These are phyloP conservation scores for Hyles euphorbiae DNA, from an alignment of 1,140 invertebrate species.

Conservation along the genomic window DNA sequence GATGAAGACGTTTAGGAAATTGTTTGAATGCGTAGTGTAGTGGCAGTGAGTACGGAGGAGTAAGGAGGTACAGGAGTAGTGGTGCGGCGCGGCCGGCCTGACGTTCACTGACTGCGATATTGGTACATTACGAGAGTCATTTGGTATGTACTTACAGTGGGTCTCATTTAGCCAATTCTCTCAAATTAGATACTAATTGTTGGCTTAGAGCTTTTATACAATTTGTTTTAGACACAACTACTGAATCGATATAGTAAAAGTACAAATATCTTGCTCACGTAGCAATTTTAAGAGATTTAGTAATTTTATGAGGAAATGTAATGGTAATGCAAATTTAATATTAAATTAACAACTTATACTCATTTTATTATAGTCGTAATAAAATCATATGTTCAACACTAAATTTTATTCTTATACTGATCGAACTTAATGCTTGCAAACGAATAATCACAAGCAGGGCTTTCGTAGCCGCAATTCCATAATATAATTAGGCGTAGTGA, in stretches of 20 bases:
- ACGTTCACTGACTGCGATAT: constrained; percentile 21
- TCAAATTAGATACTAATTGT: constrained; percentile 52
- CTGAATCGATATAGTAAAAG: constrained; percentile 40
- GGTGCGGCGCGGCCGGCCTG: background rate
- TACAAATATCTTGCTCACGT: constrained; percentile 72
- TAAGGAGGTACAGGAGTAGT: background rate
- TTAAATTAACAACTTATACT: constrained; percentile 55
- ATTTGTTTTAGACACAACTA: constrained; percentile 26
- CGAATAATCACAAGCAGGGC: constrained; percentile 22
- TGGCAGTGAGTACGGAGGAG: constrained; percentile 2
- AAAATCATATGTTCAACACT: constrained; percentile 25
- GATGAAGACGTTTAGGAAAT: constrained; percentile 65
- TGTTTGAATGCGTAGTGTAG: constrained; percentile 20
- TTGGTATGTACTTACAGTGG: constrained; percentile 42
- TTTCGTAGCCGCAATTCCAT: constrained; percentile 50
- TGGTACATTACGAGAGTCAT: constrained; percentile 20
- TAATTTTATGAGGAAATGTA: constrained; percentile 44
- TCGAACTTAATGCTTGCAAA: constrained; percentile 32
- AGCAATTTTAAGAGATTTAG: constrained; percentile 55
- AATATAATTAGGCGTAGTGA: constrained; percentile 30
- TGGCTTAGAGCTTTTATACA: constrained; percentile 39
- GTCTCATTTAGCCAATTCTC: constrained; percentile 45
- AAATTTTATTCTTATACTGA: constrained; percentile 14
- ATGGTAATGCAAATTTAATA: constrained; percentile 49
- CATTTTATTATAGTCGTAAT: constrained; percentile 49